These are phyloP conservation scores for Orthosia cruda DNA, from an alignment of 2,888 invertebrate species.

Conservation along the genomic window DNA sequence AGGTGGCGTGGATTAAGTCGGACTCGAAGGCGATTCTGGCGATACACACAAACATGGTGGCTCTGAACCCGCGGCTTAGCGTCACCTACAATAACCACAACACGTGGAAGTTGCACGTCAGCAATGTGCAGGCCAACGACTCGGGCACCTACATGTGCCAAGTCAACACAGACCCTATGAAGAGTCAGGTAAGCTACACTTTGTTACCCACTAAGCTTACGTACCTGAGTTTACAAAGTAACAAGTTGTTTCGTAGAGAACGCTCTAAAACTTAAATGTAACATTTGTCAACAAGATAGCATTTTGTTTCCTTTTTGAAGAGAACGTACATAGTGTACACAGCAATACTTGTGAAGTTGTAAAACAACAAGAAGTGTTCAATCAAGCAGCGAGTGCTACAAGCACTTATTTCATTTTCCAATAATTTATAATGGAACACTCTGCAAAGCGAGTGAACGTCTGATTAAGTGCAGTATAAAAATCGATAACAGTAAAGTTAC, in stretches of 20 bases:
- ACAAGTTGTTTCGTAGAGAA: constrained; percentile 55
- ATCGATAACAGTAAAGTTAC: constrained; percentile 30
- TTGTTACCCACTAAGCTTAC: constrained; percentile 39
- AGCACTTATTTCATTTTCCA: constrained; percentile 43
- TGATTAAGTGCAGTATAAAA: constrained; percentile 36
- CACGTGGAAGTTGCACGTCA: constrained; percentile 98
- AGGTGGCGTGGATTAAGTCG: constrained; percentile 98
- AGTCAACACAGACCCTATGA: constrained; percentile 98
- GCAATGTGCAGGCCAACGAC: constrained; percentile 97
- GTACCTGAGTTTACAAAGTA: constrained; percentile 53
- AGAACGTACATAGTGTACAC: constrained; percentile 22
- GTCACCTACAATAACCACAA: constrained; percentile 98
- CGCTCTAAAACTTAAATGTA: constrained; percentile 50
- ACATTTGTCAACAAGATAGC: constrained; percentile 55
- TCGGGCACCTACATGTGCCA: constrained; percentile 99
- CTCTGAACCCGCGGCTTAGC: constrained; percentile 96
- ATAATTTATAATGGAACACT: constrained; percentile 45
- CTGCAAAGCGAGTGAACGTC: constrained; percentile 17
- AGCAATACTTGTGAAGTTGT: constrained; percentile 29
- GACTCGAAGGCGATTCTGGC: constrained; percentile 97
- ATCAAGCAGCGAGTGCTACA: constrained; percentile 44
- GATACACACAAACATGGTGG: constrained; percentile 97
- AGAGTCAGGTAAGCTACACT: constrained; percentile 93
- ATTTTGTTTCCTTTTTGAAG: constrained; percentile 57
- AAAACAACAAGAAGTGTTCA: constrained; percentile 46